Conservation (phyloP, 2,888 invertebrate genomes). For the Physocephala rufipes region DNA sequence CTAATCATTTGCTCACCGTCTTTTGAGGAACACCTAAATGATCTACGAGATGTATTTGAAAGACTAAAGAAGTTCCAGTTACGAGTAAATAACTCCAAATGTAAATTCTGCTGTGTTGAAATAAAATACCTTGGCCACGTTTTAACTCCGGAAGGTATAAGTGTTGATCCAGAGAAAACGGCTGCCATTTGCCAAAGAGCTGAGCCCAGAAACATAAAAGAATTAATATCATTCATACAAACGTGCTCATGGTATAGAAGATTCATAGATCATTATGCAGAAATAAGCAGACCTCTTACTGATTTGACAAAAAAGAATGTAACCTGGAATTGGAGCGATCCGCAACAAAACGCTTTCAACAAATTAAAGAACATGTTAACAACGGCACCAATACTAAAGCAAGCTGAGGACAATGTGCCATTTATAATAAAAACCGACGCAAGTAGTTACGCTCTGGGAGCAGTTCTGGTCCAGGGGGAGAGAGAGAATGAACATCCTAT, state of each 20-base stretch:
- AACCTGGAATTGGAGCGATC: constrained; percentile 33
- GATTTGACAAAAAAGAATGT: constrained; percentile 49
- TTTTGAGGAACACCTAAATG: constrained; percentile 43
- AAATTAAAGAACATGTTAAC: constrained; percentile 42
- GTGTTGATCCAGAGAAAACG: constrained; percentile 39
- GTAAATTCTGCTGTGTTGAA: constrained; percentile 37
- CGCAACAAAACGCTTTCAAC: constrained; percentile 41
- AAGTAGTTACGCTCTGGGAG: constrained; percentile 41
- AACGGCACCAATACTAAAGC: constrained; percentile 36
- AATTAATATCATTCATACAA: constrained; percentile 49
- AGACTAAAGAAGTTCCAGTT: constrained; percentile 31
- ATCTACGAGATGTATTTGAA: constrained; percentile 36
- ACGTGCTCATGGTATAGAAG: constrained; percentile 52
- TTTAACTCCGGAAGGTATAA: constrained; percentile 42
- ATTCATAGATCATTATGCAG: constrained; percentile 38
- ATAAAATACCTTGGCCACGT: constrained; percentile 43
- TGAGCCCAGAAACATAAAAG: constrained; percentile 47
- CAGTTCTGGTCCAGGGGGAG: constrained; percentile 41
- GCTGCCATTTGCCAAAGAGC: constrained; percentile 32
- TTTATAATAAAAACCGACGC: constrained; percentile 40
- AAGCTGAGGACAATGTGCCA: constrained; percentile 34
- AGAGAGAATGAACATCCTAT: constrained; percentile 45
- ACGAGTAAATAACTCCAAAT: constrained; percentile 48
- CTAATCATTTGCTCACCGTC: constrained; percentile 47
- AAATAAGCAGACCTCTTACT: constrained; percentile 51